Evolutionary conservation across 2,113 vertebrate genomes (phyloP), one percentile per base, ranked within the genome.

Genomic region (Melanotaenia duboulayi): DNA sequence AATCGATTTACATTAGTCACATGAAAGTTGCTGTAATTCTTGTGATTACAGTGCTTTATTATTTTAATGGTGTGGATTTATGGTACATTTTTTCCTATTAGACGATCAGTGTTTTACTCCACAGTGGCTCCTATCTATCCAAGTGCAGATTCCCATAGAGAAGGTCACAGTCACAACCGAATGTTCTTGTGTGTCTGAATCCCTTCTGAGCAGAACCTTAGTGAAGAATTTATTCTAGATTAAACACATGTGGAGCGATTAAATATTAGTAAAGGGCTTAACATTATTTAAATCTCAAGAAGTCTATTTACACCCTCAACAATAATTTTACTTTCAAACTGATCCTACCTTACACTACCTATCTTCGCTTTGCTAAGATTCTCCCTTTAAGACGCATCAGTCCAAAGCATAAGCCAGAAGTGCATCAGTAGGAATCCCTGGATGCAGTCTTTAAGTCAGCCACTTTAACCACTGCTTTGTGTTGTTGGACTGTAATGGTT

Each of bases 1-100:
- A 35, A 52, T 25, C 74, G 42, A 60, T 80, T 87, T 70, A 58
- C 62, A 87, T 87, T 40, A 73, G 39, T 54, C 48, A 73, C 80
- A 86, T 49, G 37, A 35, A 56, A 78, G 54, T 56, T 32, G 59
- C 46, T 57, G 42, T 73, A 56, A 59, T 83, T 72, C 73, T 44
- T 60, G 23, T 60, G 81, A 87, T 82, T 81, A 74, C 62, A 64
- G 19, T 76, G 40, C 17, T 80, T 69, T 86, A 76, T 89, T 86
- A 88, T 25, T 64, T 62, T 83, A 82, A 87, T 89, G 84, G 81
- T 67, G 61, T 63, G 32, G 81, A 87, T 82, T 90, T 85, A 74
- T 65, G 11, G 60, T 59, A 77, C 61, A 84, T 80, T 68, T 61
- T 54, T 7, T 39, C 76, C 78, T n/a, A 82, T 85, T 74, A 82